Evolutionary conservation across 2,797 vertebrate species (phyloP).

Genomic region (Alauda arvensis): DNA sequence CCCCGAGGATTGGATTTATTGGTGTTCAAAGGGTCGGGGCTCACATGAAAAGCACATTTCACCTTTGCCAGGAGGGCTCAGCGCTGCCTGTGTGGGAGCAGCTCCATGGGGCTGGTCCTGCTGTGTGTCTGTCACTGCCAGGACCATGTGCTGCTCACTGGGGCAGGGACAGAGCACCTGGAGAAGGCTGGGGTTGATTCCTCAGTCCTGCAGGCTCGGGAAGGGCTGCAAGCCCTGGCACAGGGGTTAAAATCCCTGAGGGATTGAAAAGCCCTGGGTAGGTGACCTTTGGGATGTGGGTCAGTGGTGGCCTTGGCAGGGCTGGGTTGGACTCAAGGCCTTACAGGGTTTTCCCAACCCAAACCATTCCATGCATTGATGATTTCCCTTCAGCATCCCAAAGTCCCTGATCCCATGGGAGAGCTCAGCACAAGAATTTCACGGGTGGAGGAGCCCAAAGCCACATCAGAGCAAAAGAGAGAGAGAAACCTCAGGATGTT

Average conservation of each 20-base stretch:
- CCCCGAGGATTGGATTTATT: neutral
- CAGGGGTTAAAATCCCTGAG: neutral
- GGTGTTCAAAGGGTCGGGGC: neutral
- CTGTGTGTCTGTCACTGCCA: fast-evolving
- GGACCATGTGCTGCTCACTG: neutral
- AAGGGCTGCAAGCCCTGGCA: neutral
- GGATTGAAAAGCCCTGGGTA: too few species aligned
- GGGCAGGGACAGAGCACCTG: neutral
- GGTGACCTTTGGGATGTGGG: neutral
- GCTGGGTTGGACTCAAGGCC: neutral
- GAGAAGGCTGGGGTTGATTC: fast-evolving
- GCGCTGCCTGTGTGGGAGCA: neutral
- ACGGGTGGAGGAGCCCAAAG: neutral
- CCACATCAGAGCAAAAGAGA: neutral
- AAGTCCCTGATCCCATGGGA: neutral
- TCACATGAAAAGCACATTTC: neutral
- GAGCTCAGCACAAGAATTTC: neutral
- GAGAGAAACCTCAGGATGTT: neutral
- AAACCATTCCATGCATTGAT: neutral
- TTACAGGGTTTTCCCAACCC: neutral
- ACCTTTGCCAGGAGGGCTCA: neutral
- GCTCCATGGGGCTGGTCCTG: fast-evolving
- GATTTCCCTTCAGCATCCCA: neutral
- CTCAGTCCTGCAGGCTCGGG: neutral
- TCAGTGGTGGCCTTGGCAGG: neutral